Conservation (phyloP, 2,113 vertebrate species). For the Gobius niger region DNA sequence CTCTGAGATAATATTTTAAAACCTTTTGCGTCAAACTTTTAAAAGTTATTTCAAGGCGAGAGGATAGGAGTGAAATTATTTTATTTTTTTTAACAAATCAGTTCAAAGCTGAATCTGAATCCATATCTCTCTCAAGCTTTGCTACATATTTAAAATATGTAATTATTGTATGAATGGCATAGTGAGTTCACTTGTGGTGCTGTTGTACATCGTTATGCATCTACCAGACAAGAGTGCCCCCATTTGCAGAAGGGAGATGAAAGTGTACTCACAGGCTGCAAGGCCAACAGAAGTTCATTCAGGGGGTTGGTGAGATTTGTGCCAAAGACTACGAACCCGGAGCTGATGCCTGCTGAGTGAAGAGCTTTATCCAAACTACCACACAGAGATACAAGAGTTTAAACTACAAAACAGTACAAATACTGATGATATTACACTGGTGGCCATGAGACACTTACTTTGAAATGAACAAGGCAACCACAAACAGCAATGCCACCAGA, state of each 20-base stretch:
- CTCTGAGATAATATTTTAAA: background rate
- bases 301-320: conserved; percentile 95
- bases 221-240: background rate
- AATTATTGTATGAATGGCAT: background rate
- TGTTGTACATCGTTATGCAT: conserved; percentile 5
- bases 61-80: too few relatives aligned
- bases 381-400: conserved; percentile 24
- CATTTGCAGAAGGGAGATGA: conserved; percentile 24
- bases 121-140: too few relatives aligned
- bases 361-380: conserved; percentile 84
- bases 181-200: background rate
- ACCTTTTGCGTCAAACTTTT: background rate
- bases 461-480: conserved; percentile 91
- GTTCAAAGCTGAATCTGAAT: too few relatives aligned
- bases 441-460: conserved; percentile 83
- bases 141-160: too few relatives aligned
- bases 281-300: conserved; percentile 90
- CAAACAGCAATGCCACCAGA: conserved; percentile 91
- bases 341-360: conserved; percentile 92
- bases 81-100: too few relatives aligned
- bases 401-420: background rate
- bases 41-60: too few relatives aligned
- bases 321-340: conserved; percentile 94
- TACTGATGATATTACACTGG: background rate
- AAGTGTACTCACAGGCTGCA: conserved; percentile 89